A percentile compares a stretch with the other conserved stretches of the same genome.
These are phyloP conservation scores for Zaprionus davidi DNA, from an alignment of 1,140 invertebrate species.

Conservation along the genomic window DNA sequence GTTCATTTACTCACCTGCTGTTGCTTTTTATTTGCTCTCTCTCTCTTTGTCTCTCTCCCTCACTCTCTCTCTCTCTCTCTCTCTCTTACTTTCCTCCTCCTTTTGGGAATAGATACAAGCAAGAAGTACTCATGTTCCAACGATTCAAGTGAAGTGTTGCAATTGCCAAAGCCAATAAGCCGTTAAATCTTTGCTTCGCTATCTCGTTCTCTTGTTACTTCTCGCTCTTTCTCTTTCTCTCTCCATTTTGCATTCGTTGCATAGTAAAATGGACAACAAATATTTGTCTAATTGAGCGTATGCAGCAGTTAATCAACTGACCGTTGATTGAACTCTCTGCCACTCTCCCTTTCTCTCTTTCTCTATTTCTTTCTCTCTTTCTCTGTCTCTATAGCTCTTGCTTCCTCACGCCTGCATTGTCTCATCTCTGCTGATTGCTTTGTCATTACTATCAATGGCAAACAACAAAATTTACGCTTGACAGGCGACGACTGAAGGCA, in stretches of 20 bases:
- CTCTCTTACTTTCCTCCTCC: neutral
- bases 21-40: neutral
- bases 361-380: neutral
- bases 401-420: neutral
- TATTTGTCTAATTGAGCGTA: conserved; percentile 2
- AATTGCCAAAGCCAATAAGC: neutral
- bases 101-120: neutral
- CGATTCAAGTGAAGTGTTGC: neutral
- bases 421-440: conserved; percentile 56
- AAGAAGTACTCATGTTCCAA: neutral
- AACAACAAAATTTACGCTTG: conserved; percentile 65
- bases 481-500: conserved; percentile 43
- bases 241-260: neutral
- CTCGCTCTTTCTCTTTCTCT: neutral
- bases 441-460: conserved; percentile 65
- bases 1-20: neutral
- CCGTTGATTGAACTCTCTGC: conserved; percentile 1
- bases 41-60: neutral
- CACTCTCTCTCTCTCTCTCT: neutral
- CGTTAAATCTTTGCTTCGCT: neutral
- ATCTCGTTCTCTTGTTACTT: neutral
- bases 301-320: conserved; percentile 11
- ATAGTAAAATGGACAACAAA: neutral
- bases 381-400: conserved; percentile 12
- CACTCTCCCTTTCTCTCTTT: neutral